Evolutionary conservation across 2,888 invertebrate species (phyloP).

Genomic region (Keiferia lycopersicella): DNA sequence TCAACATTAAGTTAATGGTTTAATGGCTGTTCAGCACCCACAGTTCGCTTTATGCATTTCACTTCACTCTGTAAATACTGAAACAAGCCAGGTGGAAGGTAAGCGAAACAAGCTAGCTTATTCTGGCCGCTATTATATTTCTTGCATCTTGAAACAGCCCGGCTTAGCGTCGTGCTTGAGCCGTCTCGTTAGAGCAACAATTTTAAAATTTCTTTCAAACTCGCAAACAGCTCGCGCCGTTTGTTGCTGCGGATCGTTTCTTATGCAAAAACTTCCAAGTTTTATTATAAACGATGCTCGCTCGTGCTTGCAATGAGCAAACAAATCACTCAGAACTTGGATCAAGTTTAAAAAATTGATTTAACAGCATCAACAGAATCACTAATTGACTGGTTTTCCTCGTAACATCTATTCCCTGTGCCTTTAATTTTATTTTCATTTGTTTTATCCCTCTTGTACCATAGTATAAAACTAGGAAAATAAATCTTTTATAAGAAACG

Average conservation of each 20-base stretch:
- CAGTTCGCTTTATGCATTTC: slow-evolving; percentile 23
- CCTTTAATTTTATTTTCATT: too few relatives aligned
- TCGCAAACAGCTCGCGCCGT: slow-evolving; percentile 17
- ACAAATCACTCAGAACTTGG: too few relatives aligned
- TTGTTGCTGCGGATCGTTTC: slow-evolving; percentile 20
- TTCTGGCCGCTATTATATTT: slow-evolving; percentile 13
- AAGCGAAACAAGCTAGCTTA: background rate
- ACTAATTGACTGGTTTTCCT: too few relatives aligned
- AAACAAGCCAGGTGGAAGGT: too few relatives aligned
- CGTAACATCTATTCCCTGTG: too few relatives aligned
- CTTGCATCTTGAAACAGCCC: background rate
- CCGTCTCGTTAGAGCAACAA: slow-evolving; percentile 25
- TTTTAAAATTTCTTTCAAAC: slow-evolving; percentile 26
- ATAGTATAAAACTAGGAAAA: too few relatives aligned
- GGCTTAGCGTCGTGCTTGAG: background rate
- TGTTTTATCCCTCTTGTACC: too few relatives aligned
- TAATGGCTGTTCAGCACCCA: slow-evolving; percentile 21
- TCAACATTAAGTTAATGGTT: slow-evolving; percentile 26
- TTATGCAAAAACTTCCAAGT: slow-evolving; percentile 25
- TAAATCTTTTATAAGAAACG: too few relatives aligned
- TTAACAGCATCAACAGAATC: too few relatives aligned
- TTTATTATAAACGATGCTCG: slow-evolving; percentile 17
- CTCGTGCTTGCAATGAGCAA: background rate
- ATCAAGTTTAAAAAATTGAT: too few relatives aligned
- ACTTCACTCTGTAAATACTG: slow-evolving; percentile 21